Conservation (phyloP, 1,140 invertebrate species). For the Sweltsa coloradensis region DNA sequence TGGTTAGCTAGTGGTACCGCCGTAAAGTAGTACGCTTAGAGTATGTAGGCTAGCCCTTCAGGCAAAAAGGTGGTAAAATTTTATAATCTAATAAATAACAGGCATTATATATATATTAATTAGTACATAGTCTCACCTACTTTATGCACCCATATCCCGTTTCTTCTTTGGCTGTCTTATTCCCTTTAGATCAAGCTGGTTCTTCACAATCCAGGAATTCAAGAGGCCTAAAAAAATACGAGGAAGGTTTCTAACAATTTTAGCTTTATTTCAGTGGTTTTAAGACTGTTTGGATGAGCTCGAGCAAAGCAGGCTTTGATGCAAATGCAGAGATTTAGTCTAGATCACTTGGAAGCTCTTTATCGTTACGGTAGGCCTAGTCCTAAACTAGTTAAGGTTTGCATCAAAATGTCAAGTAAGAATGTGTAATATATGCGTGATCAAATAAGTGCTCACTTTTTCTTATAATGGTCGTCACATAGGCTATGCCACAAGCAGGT, state of each 20-base stretch:
- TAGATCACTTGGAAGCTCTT: not conserved
- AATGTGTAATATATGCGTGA: too few relatives aligned
- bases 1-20: not conserved
- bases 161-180: conserved; percentile 69
- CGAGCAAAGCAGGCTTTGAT: not conserved
- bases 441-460: too few relatives aligned
- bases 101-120: not conserved
- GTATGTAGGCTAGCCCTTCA: not conserved
- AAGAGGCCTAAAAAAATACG: conserved; percentile 50
- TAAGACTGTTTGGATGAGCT: not conserved
- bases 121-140: conserved; percentile 23
- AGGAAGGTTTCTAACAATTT: not conserved
- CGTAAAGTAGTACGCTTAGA: not conserved
- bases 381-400: too few relatives aligned
- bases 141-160: conserved; percentile 73
- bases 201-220: conserved; percentile 88
- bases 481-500: too few relatives aligned
- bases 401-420: too few relatives aligned
- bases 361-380: too few relatives aligned
- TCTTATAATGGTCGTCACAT: too few relatives aligned
- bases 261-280: not conserved
- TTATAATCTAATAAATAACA: too few relatives aligned
- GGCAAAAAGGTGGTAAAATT: too few relatives aligned
- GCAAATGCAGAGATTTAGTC: not conserved
- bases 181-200: conserved; percentile 83